These are phyloP conservation scores for Genyomyrus donnyi DNA, from an alignment of 2,113 vertebrate species.

Conservation along the genomic window DNA sequence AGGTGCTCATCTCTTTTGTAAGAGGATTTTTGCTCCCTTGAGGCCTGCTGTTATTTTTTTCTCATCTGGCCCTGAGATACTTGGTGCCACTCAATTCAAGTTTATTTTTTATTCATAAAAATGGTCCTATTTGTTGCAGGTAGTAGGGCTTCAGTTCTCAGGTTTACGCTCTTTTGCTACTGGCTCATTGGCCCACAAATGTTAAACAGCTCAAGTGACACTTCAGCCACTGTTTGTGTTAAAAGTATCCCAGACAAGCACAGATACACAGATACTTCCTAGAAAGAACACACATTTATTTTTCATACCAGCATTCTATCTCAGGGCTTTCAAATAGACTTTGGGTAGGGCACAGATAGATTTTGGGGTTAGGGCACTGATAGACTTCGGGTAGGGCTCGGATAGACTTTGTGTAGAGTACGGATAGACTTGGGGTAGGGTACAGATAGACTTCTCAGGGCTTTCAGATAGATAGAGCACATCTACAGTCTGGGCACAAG, in stretches of 20 bases:
- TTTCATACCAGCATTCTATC: not conserved
- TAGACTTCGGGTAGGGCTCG: too few species aligned
- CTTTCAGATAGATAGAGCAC: too few species aligned
- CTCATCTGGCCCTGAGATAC: not conserved
- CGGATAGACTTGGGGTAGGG: too few species aligned
- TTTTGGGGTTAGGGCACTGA: too few species aligned
- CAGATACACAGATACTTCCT: not conserved
- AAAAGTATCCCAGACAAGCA: not conserved
- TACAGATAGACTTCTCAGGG: too few species aligned
- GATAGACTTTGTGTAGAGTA: too few species aligned
- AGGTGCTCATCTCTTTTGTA: not conserved
- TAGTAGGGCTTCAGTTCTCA: not conserved
- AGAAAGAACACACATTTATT: not conserved
- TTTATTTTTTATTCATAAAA: constrained; percentile 5
- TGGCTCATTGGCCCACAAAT: not conserved
- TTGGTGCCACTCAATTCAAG: not conserved
- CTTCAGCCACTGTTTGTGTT: not conserved
- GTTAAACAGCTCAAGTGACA: not conserved
- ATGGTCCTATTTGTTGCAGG: not conserved
- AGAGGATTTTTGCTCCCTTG: not conserved
- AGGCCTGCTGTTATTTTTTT: not conserved
- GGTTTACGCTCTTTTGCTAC: not conserved
- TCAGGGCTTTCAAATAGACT: not conserved
- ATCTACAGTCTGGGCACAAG: not conserved
- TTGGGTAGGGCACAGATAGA: not conserved